phyloP scores from a whole-genome alignment of 1,140 invertebrate species.

The Cydia splendana region DNA sequence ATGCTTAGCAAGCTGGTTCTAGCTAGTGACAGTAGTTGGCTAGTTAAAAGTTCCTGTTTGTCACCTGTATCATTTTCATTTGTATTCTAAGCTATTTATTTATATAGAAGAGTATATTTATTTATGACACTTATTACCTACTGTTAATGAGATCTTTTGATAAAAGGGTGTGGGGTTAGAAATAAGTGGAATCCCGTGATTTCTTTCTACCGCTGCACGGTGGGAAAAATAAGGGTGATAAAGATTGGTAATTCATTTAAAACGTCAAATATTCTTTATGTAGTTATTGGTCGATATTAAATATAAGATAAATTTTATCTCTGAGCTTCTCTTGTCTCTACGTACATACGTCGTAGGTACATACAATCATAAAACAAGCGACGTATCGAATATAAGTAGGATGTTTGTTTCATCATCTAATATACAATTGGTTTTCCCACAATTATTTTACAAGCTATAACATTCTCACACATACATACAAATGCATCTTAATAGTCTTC shows the following conservation, averaged over 20 bases:
- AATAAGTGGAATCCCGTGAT: too few relatives aligned
- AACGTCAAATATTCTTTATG: too few relatives aligned
- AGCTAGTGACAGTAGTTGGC: neutral
- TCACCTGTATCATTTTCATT: neutral
- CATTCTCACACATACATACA: conserved; percentile 6
- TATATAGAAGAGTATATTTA: neutral
- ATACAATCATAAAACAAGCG: neutral
- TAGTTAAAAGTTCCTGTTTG: neutral
- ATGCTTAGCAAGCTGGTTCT: conserved; percentile 10
- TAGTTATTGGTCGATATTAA: too few relatives aligned
- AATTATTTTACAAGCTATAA: conserved; percentile 13
- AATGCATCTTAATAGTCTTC: conserved; percentile 6
- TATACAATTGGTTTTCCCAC: conserved; percentile 8
- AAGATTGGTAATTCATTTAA: too few relatives aligned
- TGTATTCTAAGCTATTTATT: neutral
- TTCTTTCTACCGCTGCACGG: too few relatives aligned
- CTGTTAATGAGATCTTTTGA: too few relatives aligned
- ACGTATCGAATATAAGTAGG: conserved; percentile 4
- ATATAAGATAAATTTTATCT: too few relatives aligned
- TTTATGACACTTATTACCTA: too few relatives aligned
- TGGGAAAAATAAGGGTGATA: too few relatives aligned
- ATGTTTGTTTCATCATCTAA: conserved; percentile 15
- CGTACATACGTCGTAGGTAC: neutral
- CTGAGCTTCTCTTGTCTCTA: neutral
- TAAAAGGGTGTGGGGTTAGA: too few relatives aligned